Conservation (phyloP, 2,888 invertebrate species). For the Agrotis ipsilon region DNA sequence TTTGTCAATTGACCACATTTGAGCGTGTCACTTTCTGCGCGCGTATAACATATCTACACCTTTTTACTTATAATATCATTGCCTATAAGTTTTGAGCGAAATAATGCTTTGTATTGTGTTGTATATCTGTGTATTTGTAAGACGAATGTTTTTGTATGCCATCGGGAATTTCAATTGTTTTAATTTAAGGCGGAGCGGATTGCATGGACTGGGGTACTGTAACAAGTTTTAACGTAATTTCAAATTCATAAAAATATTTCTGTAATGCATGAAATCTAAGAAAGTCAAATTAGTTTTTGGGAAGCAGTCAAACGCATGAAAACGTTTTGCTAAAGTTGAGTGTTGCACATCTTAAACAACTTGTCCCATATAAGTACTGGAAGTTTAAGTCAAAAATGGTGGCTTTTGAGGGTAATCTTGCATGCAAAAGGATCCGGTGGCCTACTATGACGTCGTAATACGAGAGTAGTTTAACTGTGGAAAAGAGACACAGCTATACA, state of each 20-base stretch:
- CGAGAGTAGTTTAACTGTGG: too few species aligned
- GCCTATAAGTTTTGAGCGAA: too few species aligned
- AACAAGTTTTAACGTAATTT: not conserved
- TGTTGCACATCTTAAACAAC: too few species aligned
- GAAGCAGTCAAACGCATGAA: conserved; percentile 8
- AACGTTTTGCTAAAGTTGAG: not conserved
- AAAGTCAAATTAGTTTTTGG: not conserved
- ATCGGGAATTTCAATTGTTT: not conserved
- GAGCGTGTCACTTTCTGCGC: too few species aligned
- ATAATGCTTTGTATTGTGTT: not conserved
- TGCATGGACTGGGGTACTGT: conserved; percentile 38
- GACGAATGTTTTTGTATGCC: conserved; percentile 14
- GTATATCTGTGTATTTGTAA: not conserved
- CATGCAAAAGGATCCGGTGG: not conserved
- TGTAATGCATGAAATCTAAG: conserved; percentile 1
- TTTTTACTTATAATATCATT: too few species aligned
- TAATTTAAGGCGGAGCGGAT: not conserved
- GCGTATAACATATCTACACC: too few species aligned
- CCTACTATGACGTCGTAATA: too few species aligned
- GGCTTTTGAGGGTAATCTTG: not conserved
- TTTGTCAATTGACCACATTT: too few species aligned
- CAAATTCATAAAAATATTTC: not conserved
- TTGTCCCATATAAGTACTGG: not conserved
- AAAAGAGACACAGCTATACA: too few species aligned
- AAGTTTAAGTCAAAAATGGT: not conserved